phyloP scores from a whole-genome alignment of 2,888 invertebrate species.

The Spisula solida region DNA sequence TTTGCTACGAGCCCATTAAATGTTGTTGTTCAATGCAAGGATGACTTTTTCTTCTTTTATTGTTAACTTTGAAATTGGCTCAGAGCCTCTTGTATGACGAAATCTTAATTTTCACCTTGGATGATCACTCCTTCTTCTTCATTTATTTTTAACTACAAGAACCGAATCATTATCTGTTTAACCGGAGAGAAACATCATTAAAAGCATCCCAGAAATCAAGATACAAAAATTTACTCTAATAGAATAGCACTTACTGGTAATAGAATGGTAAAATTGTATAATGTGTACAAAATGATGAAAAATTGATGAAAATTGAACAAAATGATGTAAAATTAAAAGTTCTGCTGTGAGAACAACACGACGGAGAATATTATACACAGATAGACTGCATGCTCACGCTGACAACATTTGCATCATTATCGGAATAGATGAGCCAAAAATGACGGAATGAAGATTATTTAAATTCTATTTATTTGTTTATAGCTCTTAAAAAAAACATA shows the following conservation, averaged over 20 bases:
- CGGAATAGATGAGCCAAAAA: neutral
- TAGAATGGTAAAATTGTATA: neutral
- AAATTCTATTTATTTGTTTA: neutral
- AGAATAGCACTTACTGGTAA: neutral
- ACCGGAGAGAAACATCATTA: neutral
- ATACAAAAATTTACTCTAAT: neutral
- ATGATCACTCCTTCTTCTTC: no score
- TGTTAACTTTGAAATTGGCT: no score
- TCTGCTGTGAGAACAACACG: neutral
- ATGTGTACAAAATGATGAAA: neutral
- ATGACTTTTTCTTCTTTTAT: no score
- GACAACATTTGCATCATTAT: slow-evolving; percentile 11
- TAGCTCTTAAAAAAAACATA: neutral
- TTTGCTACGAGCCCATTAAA: no score
- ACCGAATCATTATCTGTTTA: neutral
- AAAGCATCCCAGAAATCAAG: neutral
- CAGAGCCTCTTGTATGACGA: no score
- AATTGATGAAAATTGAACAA: neutral
- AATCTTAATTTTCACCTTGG: no score
- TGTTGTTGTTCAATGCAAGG: no score
- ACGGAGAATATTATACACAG: neutral
- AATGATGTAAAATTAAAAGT: neutral
- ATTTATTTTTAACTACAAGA: neutral
- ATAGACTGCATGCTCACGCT: neutral
- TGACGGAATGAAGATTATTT: neutral